phyloP scores from a whole-genome alignment of 2,113 vertebrate genomes.

The Gorsachius goisagi region DNA sequence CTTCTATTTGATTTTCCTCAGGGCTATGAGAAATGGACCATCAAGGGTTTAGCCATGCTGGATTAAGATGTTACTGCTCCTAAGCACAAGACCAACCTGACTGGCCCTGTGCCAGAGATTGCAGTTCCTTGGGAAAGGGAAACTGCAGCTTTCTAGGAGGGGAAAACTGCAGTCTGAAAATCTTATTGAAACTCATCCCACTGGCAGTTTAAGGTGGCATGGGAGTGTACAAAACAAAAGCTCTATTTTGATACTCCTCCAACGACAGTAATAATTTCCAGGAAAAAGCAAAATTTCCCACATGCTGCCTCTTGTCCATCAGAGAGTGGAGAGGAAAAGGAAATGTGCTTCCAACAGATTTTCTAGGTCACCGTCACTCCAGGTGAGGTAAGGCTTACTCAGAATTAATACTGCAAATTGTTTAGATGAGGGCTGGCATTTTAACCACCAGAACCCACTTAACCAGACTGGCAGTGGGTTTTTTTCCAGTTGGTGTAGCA shows the following conservation, averaged over 20 bases:
- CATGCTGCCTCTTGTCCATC: neutral
- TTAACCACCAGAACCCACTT: neutral
- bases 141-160: neutral
- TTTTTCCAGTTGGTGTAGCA: fast-evolving
- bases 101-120: neutral
- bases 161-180: neutral
- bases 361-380: neutral
- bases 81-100: fast-evolving
- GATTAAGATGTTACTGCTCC: neutral
- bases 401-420: neutral
- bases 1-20: constrained; percentile 5
- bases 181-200: neutral
- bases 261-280: neutral
- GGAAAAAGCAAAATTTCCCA: neutral
- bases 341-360: neutral
- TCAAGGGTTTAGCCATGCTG: neutral
- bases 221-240: neutral
- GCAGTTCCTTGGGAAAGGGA: neutral
- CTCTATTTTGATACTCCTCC: neutral
- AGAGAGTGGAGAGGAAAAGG: neutral
- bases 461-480: fast-evolving
- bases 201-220: neutral
- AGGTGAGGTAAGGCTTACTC: neutral
- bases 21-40: constrained; percentile 1
- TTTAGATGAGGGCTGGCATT: neutral